Percentiles rank a stretch among this genome's conserved stretches.
phyloP scores from a whole-genome alignment of 2,113 vertebrate species.

The Tautogolabrus adspersus region DNA sequence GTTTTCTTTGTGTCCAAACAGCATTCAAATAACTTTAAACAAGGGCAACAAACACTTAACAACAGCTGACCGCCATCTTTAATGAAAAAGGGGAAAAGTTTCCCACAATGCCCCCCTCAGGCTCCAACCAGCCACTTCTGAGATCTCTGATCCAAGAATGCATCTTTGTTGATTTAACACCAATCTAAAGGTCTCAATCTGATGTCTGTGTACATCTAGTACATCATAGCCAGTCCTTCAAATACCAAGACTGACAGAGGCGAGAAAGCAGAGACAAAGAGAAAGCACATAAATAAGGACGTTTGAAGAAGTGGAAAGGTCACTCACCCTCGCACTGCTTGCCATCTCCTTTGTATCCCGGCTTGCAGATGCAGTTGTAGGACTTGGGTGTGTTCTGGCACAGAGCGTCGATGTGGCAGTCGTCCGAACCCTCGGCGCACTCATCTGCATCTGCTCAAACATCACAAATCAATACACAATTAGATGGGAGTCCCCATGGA shows the following conservation, averaged over 20 bases:
- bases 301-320: background rate
- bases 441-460: slow-evolving; percentile 89
- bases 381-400: slow-evolving; percentile 97
- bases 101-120: too few species aligned
- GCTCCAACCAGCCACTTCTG: too few species aligned
- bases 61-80: too few species aligned
- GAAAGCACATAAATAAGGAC: background rate
- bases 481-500: background rate
- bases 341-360: slow-evolving; percentile 95
- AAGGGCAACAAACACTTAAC: too few species aligned
- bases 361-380: slow-evolving; percentile 98
- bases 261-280: background rate
- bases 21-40: too few species aligned
- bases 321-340: slow-evolving; percentile 94
- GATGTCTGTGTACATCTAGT: too few species aligned
- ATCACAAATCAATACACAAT: slow-evolving; percentile 16
- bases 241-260: background rate
- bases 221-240: too few species aligned
- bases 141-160: too few species aligned
- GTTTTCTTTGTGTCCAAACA: too few species aligned
- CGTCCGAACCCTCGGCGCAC: slow-evolving; percentile 91
- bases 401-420: slow-evolving; percentile 97
- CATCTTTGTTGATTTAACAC: too few species aligned
- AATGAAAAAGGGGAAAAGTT: too few species aligned
- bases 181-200: too few species aligned